Percentiles rank a stretch among this genome's conserved stretches.
Evolutionary conservation across 2,888 invertebrate species (phyloP).

Genomic region (Nomada ruficornis): DNA sequence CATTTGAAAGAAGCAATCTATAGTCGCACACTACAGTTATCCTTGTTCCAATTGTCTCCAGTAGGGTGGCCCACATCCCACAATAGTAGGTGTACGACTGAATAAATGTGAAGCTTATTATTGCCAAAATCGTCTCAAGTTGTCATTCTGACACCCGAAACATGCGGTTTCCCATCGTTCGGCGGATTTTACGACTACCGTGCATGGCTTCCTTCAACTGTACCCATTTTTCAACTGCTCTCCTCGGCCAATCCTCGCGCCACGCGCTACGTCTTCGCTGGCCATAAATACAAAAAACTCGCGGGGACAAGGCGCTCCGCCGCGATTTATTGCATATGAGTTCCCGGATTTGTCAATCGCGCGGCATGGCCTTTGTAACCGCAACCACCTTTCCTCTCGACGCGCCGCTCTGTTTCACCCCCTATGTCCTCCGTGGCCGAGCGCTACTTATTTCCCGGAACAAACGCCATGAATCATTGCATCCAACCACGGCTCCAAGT

Average conservation of each 20-base stretch:
- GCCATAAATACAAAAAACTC: slow-evolving; percentile 78
- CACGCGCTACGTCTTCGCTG: slow-evolving; percentile 62
- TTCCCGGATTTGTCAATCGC: slow-evolving; percentile 82
- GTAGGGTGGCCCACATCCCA: no score
- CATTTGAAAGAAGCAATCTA: no score
- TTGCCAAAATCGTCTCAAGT: no score
- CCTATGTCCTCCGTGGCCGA: slow-evolving; percentile 11
- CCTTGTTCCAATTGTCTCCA: no score
- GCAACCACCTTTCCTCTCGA: slow-evolving; percentile 31
- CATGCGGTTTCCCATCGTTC: neutral
- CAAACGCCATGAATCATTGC: slow-evolving; percentile 72
- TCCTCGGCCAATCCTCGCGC: slow-evolving; percentile 15
- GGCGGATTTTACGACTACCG: no score
- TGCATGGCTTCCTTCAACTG: no score
- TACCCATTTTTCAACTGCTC: slow-evolving; percentile 53
- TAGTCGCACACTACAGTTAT: no score
- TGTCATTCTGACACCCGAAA: neutral
- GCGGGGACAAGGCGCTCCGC: slow-evolving; percentile 61
- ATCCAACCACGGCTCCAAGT: slow-evolving; percentile 28
- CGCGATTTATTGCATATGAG: slow-evolving; percentile 83
- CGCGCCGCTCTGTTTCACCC: slow-evolving; percentile 15
- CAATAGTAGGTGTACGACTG: no score
- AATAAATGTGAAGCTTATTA: no score
- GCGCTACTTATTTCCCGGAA: slow-evolving; percentile 71
- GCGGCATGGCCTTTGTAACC: slow-evolving; percentile 41